A percentile compares a stretch with the other conserved stretches of the same genome.
Evolutionary conservation across 2,797 vertebrate species (phyloP).

Genomic region (Spondyliosoma cantharus): DNA sequence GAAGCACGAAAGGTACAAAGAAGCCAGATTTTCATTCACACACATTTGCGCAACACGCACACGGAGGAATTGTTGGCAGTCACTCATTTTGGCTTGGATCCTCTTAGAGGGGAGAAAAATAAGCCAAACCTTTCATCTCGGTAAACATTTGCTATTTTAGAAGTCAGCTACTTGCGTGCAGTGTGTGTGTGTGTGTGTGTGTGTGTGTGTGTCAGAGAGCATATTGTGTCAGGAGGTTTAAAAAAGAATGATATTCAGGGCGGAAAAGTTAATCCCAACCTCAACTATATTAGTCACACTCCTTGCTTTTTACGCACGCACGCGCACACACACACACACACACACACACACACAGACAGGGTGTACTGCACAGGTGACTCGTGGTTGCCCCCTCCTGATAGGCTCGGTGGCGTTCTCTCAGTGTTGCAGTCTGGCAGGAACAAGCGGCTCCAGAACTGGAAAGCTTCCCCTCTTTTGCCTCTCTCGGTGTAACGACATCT

Average conservation of each 20-base stretch:
- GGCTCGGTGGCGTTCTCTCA: slow-evolving; percentile 1
- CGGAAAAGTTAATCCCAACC: slow-evolving; percentile 74
- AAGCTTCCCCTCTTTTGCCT: slow-evolving; percentile 14
- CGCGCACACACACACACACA: slow-evolving; percentile 22
- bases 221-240: slow-evolving; percentile 74
- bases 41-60: slow-evolving; percentile 15
- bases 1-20: slow-evolving; percentile 62
- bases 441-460: not conserved
- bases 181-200: slow-evolving; percentile 18
- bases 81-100: slow-evolving; percentile 72
- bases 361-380: slow-evolving; percentile 56
- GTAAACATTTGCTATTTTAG: slow-evolving; percentile 78
- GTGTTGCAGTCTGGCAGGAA: not conserved
- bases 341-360: not conserved
- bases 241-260: slow-evolving; percentile 65
- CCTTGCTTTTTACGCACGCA: slow-evolving; percentile 28
- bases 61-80: slow-evolving; percentile 65
- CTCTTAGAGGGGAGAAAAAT: slow-evolving; percentile 71
- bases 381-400: slow-evolving; percentile 60
- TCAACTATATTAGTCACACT: slow-evolving; percentile 72
- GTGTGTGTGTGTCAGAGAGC: slow-evolving; percentile 43
- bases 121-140: slow-evolving; percentile 79
- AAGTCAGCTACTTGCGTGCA: slow-evolving; percentile 70
- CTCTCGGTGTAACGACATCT: not conserved
- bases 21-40: slow-evolving; percentile 52